phyloP scores from a whole-genome alignment of 2,797 vertebrate species.

The Myotis findleyi region DNA sequence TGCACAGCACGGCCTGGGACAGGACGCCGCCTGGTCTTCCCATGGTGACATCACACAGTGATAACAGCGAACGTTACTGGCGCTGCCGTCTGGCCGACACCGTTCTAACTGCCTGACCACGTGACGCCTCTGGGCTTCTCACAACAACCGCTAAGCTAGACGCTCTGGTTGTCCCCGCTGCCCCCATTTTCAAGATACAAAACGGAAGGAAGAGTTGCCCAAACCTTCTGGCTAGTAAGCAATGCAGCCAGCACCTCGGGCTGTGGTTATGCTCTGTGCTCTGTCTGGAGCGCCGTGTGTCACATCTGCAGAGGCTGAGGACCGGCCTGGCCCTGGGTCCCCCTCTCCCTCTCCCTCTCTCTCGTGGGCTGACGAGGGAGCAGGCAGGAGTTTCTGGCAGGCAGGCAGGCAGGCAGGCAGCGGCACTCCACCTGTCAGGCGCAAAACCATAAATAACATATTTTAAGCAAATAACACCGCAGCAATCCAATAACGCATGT shows the following conservation, averaged over 20 bases:
- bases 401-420: not conserved
- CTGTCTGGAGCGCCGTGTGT: not conserved
- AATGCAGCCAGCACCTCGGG: not conserved
- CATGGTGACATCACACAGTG: not conserved
- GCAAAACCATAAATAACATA: conserved; percentile 60
- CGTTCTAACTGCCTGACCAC: rapidly evolving
- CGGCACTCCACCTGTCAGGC: conserved; percentile 15
- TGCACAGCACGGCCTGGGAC: not conserved
- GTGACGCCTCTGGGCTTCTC: not conserved
- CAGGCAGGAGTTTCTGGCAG: not conserved
- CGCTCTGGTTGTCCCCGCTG: not conserved
- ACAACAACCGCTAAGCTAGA: not conserved
- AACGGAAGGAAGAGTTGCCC: not conserved
- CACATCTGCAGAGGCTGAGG: not conserved
- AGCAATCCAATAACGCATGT: conserved; percentile 70
- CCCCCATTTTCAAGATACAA: not conserved
- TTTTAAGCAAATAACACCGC: conserved; percentile 69
- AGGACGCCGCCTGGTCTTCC: not conserved
- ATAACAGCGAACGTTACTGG: not conserved
- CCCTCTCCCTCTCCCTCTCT: not conserved
- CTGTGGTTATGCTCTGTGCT: not conserved
- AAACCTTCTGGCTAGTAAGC: not conserved
- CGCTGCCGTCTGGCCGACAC: rapidly evolving
- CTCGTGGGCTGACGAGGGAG: not conserved
- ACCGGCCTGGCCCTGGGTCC: not conserved